Evolutionary conservation across 1,140 invertebrate species (phyloP).

Genomic region (Sitobion miscanthi): DNA sequence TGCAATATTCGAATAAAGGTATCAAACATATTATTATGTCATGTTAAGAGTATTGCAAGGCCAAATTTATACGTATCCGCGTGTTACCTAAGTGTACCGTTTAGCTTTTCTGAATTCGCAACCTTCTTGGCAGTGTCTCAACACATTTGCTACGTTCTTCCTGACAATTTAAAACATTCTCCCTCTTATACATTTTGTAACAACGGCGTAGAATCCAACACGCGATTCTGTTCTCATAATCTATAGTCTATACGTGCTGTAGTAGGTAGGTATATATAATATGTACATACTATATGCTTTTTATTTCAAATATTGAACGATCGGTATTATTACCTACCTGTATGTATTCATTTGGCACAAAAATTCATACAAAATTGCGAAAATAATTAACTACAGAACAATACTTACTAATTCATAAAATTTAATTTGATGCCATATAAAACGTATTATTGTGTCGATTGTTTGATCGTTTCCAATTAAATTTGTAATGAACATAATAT

Average conservation of each 20-base stretch:
- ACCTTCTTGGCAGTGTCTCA: slow-evolving; percentile 26
- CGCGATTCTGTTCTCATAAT: not conserved
- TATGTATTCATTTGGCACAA: not conserved
- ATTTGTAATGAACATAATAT: not conserved
- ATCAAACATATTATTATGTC: not conserved
- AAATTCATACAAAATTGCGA: not conserved
- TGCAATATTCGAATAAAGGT: not conserved
- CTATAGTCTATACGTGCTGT: not conserved
- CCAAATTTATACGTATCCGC: not conserved
- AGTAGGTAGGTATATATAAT: not conserved
- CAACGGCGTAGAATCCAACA: not conserved
- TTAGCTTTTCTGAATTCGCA: not conserved
- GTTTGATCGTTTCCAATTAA: not conserved
- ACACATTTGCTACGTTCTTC: slow-evolving; percentile 24
- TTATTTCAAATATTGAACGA: not conserved
- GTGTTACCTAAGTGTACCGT: slow-evolving; percentile 8
- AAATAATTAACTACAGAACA: not conserved
- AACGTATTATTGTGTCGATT: not conserved
- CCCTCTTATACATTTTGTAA: not conserved
- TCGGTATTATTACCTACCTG: not conserved
- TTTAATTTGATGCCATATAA: not conserved
- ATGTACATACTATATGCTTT: not conserved
- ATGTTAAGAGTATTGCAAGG: not conserved
- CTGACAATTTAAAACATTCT: not conserved
- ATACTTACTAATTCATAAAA: not conserved